Conservation (phyloP, 2,888 invertebrate species). For the Suillia variegata region DNA sequence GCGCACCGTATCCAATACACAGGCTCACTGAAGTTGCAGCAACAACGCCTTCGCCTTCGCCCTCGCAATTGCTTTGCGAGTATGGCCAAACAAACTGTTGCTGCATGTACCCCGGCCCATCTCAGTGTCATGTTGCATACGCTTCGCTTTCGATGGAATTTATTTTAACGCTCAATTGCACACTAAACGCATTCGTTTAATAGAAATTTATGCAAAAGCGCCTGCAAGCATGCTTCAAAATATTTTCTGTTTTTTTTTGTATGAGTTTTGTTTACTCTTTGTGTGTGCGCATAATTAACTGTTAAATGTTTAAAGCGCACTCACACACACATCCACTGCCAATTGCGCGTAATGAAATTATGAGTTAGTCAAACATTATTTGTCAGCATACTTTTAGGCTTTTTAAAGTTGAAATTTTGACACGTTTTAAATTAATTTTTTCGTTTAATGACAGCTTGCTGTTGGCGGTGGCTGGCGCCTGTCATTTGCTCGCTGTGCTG, state of each 20-base stretch:
- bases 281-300: background rate
- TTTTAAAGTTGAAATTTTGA: slow-evolving; percentile 1
- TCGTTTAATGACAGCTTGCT: no score
- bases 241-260: no score
- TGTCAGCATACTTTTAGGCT: background rate
- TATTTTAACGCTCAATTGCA: background rate
- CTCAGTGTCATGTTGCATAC: background rate
- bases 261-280: no score
- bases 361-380: background rate
- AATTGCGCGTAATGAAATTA: background rate
- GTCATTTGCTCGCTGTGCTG: background rate
- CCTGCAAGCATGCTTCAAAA: background rate
- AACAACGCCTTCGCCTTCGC: no score
- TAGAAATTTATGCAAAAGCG: no score
- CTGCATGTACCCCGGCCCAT: no score
- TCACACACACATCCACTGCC: background rate
- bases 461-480: no score
- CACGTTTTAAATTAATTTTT: background rate
- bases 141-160: background rate
- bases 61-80: no score
- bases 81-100: no score
- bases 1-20: no score
- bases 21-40: no score
- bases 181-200: background rate
- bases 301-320: background rate